Evolutionary conservation across 2,888 invertebrate species (phyloP), one percentile per base, ranked within the genome.

Genomic region (Thalpophila matura): DNA sequence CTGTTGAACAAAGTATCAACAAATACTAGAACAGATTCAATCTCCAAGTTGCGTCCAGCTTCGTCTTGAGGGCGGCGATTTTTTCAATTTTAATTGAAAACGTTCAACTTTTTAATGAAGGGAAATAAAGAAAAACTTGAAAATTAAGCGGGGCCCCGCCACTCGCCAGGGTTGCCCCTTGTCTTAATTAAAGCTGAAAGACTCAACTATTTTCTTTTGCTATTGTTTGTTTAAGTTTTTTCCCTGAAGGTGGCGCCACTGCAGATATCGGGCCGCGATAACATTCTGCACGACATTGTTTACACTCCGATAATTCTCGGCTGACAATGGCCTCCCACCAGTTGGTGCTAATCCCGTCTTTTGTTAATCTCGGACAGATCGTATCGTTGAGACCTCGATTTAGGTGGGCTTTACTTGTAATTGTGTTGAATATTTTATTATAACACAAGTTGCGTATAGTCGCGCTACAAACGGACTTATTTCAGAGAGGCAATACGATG

Each of bases 41-140:
- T 79, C 67, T 66, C 40, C 12, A 42, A 62, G 56, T 63, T 49
- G 43, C 43, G 45, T 62, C 63, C 70, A 74, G 69, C 49, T 62
- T 69, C 74, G 66, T 67, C 66, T 71, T 67, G 55, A 45, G 51
- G 54, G 43, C 46, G 33, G 61, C 58, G 70, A 74, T 66, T 69
- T 77, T 85, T 83, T 74, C 74, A 79, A 83, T 87, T 89, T 89
- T 89, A 89, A 90, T 90, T 89, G 89, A 89, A 88, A 87, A 82
- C 82, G 80, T 86, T 86, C 70, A 89, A 90, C 85, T 90, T 91
- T 91, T 90, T 90, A 89, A 90, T 87, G 87, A 89, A 86, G 85
- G 81, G 63, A 80, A 84, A 85, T 82, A 82, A 82, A 81, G 83
- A 86, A 85, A 88, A n/a, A 85, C 81, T 86, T 81, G 78, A 70